Evolutionary conservation across 2,888 invertebrate species (phyloP).

Genomic region (Polymixis flavicincta): DNA sequence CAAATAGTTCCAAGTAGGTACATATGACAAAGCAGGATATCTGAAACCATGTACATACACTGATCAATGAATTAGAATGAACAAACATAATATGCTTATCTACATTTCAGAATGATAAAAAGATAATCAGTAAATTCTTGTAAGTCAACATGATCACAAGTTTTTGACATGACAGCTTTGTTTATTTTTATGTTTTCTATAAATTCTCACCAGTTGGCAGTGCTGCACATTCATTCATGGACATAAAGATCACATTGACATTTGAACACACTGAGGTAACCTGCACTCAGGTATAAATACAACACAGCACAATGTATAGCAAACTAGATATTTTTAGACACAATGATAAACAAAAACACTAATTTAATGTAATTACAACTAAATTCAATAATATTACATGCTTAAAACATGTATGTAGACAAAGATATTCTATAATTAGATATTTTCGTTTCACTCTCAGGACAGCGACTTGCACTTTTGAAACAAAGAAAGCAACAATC

Average conservation of each 20-base stretch:
- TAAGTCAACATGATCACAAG: constrained; percentile 36
- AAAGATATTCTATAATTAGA: constrained; percentile 85
- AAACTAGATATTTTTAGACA: constrained; percentile 45
- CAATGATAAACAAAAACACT: constrained; percentile 34
- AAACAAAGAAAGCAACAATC: constrained; percentile 80
- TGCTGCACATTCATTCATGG: constrained; percentile 38
- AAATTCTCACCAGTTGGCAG: constrained; percentile 43
- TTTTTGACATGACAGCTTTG: constrained; percentile 51
- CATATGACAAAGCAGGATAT: constrained; percentile 16
- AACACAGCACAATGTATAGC: constrained; percentile 14
- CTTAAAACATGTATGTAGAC: constrained; percentile 65
- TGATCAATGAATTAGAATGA: constrained; percentile 44
- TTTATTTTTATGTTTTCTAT: constrained; percentile 52
- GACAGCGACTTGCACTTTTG: constrained; percentile 86
- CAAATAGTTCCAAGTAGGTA: background rate
- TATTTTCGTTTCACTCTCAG: constrained; percentile 66
- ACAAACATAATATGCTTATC: constrained; percentile 37
- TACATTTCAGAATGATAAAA: constrained; percentile 41
- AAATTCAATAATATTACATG: constrained; percentile 45
- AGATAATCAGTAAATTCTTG: constrained; percentile 50
- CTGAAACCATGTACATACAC: constrained; percentile 31
- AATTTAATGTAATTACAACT: constrained; percentile 26
- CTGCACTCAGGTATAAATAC: constrained; percentile 41
- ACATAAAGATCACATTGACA: constrained; percentile 52
- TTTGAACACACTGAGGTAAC: constrained; percentile 47